Evolutionary conservation across 2,113 vertebrate genomes (phyloP), one percentile per base, ranked within the genome.

Genomic region (Nematolebias whitei): DNA sequence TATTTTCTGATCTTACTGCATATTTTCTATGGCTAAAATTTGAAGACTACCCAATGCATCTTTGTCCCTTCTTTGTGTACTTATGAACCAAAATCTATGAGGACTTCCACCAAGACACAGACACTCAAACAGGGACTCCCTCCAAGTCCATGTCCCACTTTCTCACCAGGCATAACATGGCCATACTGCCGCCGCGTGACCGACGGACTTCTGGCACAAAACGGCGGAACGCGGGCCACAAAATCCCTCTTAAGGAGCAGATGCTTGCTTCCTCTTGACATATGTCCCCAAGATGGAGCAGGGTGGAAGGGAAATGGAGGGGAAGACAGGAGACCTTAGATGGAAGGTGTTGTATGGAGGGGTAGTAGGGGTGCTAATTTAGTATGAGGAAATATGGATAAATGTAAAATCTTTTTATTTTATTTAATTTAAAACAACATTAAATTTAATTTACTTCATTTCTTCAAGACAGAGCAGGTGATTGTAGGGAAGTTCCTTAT

Each of bases 161-260:
- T 69, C 76, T 80, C 29, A 56, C 71, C 79, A 76, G 58, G 44
- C 71, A 44, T 19, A 32, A 20, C 56, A 51, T 52, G 62, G 68
- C 79, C 80, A 79, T 68, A 57, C 70, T 78, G 84, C 61, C 69
- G 59, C 76, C 50, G 24, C 47, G 78, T 48, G 23, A 84, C 67
- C 68, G 71, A 76, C 22, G 68, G 78, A 79, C 70, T 75, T 63
- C 82, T 85, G 81, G 79, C 84, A 76, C 66, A 53, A 71, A 80
- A 55, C 44, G 73, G 59, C 72, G 55, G 66, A 70, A 61, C 40
- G 12, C 56, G 38, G 19, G 74, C 63, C 69, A 71, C 72, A 57
- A 82, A 87, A 88, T 86, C 85, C 80, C 79, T 82, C 87, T 89
- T 84, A 90, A 91, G 87, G 76, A 90, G 82, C 88, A 89, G 90